Conservation (phyloP, 2,888 invertebrate genomes). For the Odontocolon sp. region DNA sequence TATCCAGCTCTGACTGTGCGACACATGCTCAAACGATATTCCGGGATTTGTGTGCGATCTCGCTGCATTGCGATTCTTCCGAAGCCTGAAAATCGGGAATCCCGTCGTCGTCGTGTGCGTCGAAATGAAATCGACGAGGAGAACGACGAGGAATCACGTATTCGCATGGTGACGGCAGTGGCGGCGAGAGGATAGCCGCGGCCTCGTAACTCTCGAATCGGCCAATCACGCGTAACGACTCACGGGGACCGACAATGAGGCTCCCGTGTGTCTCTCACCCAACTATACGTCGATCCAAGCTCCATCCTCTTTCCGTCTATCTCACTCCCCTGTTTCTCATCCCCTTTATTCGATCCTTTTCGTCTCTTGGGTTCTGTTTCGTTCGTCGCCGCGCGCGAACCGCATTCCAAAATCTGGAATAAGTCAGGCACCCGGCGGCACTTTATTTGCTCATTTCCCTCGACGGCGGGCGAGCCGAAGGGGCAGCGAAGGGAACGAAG, state of each 20-base stretch:
- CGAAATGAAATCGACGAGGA: conserved; percentile 58
- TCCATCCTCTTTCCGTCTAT: conserved; percentile 17
- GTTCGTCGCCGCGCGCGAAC: conserved; percentile 63
- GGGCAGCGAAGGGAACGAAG: neutral
- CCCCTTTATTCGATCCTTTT: conserved; percentile 38
- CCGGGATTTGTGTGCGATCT: conserved; percentile 1
- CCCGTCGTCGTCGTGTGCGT: conserved; percentile 29
- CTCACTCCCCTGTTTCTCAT: conserved; percentile 34
- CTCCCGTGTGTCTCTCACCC: conserved; percentile 55
- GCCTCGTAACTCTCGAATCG: conserved; percentile 61
- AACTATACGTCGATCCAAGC: conserved; percentile 50
- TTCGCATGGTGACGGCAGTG: conserved; percentile 46
- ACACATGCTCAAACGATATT: conserved; percentile 5
- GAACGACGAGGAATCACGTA: conserved; percentile 41
- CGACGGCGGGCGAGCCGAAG: conserved; percentile 59
- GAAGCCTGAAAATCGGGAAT: conserved; percentile 25
- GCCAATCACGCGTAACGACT: conserved; percentile 65
- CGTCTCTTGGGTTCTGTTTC: conserved; percentile 22
- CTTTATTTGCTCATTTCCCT: conserved; percentile 78
- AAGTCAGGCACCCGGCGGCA: conserved; percentile 71
- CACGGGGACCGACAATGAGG: conserved; percentile 61
- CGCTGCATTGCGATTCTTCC: neutral
- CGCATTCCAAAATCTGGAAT: conserved; percentile 76
- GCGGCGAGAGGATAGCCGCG: conserved; percentile 47
- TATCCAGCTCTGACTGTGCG: neutral